Base-by-base conservation (phyloP, 2,797 vertebrate species). In the Falco rusticolus region DNA sequence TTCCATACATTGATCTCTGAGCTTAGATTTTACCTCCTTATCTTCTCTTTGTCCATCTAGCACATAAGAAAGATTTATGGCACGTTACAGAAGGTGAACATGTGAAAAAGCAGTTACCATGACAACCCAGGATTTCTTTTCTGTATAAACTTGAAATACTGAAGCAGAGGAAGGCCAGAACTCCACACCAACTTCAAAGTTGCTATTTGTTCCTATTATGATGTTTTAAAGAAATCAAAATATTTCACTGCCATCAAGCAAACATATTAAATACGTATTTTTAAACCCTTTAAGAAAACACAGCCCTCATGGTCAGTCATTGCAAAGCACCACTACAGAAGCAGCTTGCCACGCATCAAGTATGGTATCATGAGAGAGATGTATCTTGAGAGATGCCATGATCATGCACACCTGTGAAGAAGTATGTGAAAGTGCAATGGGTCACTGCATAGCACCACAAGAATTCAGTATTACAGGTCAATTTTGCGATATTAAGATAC, bases 31-130 rank as follows among this genome's bases (percentile, higher is more conserved):
- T 95, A 94, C 90, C 59, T 95, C 74, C 87, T 97, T 94, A 91
- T 97, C 97, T 75, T 84, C 63, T 87, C 90, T 92, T 93, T 76
- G 61, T 90, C 95, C 95, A 95, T 66, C 93, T 94, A 94, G 51
- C 71, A 56, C 61, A 87, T 84, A 93, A 89, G 92, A 96, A 96
- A 94, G 94, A 97, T 97, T 97, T 96, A 96, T 34, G 90, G 80
- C 84, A 88, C 15, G 60, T 92, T 95, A 94, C 81, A 92, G 80
- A 70, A 69, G 57, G 76, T 47, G 61, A 96, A 86, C n/a, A 83
- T 83, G 95, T 84, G 95, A 76, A 94, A 96, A 96, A 91, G 68
- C 56, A 89, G 97, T 98, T 97, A 64, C 94, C 82, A 87, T 87
- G 90, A 90, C 91, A 98, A 98, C 96, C 29, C 51, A 90, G 74